Percentiles rank a stretch among this genome's conserved stretches.
These are phyloP conservation scores for Bos javanicus DNA, from an alignment of 2,113 vertebrate genomes.

Conservation along the genomic window DNA sequence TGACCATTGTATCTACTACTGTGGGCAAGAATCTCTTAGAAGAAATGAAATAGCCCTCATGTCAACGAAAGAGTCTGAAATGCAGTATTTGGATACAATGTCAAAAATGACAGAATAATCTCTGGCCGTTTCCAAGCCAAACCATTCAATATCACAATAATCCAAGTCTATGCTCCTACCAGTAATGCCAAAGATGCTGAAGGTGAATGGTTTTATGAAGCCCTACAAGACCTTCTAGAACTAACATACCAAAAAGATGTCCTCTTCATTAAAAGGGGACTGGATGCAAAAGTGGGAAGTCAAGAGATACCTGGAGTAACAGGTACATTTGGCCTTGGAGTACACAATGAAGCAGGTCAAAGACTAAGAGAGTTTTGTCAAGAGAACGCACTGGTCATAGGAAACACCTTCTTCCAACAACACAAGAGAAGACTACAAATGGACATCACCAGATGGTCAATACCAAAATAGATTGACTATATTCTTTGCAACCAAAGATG, in stretches of 20 bases:
- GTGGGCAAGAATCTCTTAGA: neutral
- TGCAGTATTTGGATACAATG: neutral
- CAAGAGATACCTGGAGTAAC: neutral
- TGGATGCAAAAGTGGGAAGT: neutral
- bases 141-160: neutral
- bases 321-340: neutral
- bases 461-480: neutral
- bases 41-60: neutral
- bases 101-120: neutral
- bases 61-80: neutral
- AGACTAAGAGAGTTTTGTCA: neutral
- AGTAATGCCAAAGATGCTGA: neutral
- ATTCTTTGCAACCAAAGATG: neutral
- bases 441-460: neutral
- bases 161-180: neutral
- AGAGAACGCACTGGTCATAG: neutral
- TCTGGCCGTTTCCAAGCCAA: neutral
- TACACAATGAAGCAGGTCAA: neutral
- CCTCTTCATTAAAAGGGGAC: neutral
- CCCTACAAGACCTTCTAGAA: neutral
- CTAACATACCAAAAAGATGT: neutral
- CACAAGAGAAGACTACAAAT: neutral
- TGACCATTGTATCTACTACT: neutral
- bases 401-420: neutral
- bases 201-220: neutral